phyloP scores from a whole-genome alignment of 2,113 vertebrate genomes.

The Lepus timidus region DNA sequence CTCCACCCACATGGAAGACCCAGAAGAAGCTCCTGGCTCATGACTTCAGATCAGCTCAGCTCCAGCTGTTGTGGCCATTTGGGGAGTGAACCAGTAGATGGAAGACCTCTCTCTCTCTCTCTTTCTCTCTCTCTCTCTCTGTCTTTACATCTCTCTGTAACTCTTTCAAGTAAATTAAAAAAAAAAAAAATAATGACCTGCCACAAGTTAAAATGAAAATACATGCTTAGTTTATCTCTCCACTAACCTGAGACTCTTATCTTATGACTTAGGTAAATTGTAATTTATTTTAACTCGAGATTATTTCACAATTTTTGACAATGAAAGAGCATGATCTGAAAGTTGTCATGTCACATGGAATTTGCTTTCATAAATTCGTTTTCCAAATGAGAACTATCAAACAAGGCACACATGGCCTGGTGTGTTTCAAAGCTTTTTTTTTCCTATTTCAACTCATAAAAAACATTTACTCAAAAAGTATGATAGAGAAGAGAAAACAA shows the following conservation, averaged over 20 bases:
- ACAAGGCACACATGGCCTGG: neutral
- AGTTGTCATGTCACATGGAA: neutral
- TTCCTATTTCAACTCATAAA: neutral
- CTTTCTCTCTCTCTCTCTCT: no score
- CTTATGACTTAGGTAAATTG: neutral
- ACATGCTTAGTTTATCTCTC: neutral
- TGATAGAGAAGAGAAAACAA: neutral
- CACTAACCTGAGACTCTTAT: neutral
- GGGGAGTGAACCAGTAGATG: no score
- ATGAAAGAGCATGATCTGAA: neutral
- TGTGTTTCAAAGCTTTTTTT: neutral
- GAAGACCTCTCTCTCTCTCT: no score
- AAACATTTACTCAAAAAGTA: neutral
- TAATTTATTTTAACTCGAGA: neutral
- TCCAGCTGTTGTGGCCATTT: no score
- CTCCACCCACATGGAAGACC: no score
- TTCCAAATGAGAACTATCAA: neutral
- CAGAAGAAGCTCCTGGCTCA: no score
- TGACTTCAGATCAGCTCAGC: no score
- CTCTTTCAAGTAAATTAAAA: no score
- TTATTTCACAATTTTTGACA: neutral
- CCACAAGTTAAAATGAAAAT: neutral
- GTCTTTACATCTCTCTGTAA: no score
- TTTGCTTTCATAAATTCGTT: neutral
- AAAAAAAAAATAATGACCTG: neutral